Conservation (phyloP, 2,797 vertebrate species). For the Poecilia picta region DNA sequence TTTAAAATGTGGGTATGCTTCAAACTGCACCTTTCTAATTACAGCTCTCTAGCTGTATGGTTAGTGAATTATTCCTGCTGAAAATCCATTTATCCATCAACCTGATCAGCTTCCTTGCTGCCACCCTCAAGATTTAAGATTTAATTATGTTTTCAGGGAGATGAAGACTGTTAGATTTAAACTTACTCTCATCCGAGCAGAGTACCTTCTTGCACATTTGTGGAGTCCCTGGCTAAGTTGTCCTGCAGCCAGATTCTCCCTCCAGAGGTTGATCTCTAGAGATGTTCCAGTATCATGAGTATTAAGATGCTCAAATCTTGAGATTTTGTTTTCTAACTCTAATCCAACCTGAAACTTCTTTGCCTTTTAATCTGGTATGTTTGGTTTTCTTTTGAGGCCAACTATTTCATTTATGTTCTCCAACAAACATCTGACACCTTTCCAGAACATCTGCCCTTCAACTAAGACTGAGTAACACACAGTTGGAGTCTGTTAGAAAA, state of each 20-base stretch:
- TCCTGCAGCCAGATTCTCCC: not conserved
- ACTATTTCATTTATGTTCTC: not conserved
- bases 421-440: not conserved
- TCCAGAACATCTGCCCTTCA: not conserved
- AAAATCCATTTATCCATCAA: no score
- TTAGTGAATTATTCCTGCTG: not conserved
- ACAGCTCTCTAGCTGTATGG: not conserved
- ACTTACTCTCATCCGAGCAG: no score
- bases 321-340: not conserved
- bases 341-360: not conserved
- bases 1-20: not conserved
- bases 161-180: not conserved
- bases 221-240: no score
- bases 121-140: not conserved
- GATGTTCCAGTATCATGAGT: not conserved
- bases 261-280: not conserved
- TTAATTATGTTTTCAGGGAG: not conserved
- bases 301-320: not conserved
- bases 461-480: not conserved
- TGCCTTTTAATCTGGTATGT: not conserved
- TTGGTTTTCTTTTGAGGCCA: not conserved
- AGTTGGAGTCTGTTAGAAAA: not conserved
- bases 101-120: not conserved
- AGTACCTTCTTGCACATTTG: no score
- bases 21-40: not conserved